These are phyloP conservation scores for Malacoctenus gilli DNA, from an alignment of 2,797 vertebrate species.

Conservation along the genomic window DNA sequence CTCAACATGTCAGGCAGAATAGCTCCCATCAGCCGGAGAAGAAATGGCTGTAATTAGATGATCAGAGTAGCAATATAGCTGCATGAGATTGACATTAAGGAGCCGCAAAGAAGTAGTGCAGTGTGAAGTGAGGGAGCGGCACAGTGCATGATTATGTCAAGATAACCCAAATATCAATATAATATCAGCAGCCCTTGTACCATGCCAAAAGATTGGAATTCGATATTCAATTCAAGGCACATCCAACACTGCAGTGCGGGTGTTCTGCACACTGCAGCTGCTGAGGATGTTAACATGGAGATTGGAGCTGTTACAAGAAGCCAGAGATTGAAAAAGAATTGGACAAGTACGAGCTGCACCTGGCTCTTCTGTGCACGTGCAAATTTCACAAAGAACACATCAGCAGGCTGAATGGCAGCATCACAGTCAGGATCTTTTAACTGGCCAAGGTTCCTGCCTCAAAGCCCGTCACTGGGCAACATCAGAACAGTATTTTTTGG, in stretches of 20 bases:
- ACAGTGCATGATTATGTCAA: slow-evolving; percentile 13
- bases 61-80: slow-evolving; percentile 29
- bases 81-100: slow-evolving; percentile 24
- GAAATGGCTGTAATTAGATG: slow-evolving; percentile 61
- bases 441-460: no score
- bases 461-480: no score
- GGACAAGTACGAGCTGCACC: slow-evolving; percentile 3
- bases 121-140: background rate
- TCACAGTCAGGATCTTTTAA: background rate
- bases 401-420: slow-evolving; percentile 4
- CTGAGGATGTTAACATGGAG: slow-evolving; percentile 30
- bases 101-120: slow-evolving; percentile 27
- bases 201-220: slow-evolving; percentile 28
- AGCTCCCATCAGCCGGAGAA: slow-evolving; percentile 26
- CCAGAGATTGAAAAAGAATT: slow-evolving; percentile 18
- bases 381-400: slow-evolving; percentile 1
- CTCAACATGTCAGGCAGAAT: slow-evolving; percentile 28
- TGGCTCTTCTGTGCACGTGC: slow-evolving; percentile 5
- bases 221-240: slow-evolving; percentile 13
- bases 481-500: no score
- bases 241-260: slow-evolving; percentile 3
- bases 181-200: slow-evolving; percentile 5
- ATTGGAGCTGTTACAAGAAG: slow-evolving; percentile 25
- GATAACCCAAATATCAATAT: slow-evolving; percentile 34
- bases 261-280: slow-evolving; percentile 27